These are phyloP conservation scores for Clepsis dumicolana DNA, from an alignment of 2,888 invertebrate species.

Conservation along the genomic window DNA sequence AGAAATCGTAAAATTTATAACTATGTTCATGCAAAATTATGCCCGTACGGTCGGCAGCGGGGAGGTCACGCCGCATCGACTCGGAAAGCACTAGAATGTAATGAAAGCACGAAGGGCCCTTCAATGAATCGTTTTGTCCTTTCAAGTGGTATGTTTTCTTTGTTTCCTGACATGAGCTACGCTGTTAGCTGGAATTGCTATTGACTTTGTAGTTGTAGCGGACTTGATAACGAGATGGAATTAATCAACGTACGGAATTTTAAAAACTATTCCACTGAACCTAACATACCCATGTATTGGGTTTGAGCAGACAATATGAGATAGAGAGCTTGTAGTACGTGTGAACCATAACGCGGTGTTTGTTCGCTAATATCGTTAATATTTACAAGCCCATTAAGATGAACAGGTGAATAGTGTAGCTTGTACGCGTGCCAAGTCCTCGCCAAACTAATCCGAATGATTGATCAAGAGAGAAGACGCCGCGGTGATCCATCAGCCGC, in stretches of 20 bases:
- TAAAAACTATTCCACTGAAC: neutral
- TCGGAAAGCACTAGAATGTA: constrained; percentile 41
- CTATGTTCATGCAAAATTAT: constrained; percentile 57
- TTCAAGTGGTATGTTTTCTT: constrained; percentile 34
- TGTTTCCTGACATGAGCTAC: constrained; percentile 14
- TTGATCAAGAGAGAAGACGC: constrained; percentile 60
- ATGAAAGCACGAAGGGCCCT: constrained; percentile 45
- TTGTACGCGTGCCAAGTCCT: constrained; percentile 49
- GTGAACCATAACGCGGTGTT: constrained; percentile 11
- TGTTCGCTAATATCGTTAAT: constrained; percentile 29
- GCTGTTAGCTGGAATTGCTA: constrained; percentile 18
- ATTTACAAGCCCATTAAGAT: constrained; percentile 33
- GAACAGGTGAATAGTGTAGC: constrained; percentile 47
- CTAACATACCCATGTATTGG: neutral
- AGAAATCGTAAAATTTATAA: constrained; percentile 76
- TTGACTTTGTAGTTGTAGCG: constrained; percentile 11
- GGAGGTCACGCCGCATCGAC: constrained; percentile 42
- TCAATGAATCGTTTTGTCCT: constrained; percentile 34
- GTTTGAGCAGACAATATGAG: neutral
- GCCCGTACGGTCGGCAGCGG: constrained; percentile 46
- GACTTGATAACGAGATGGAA: constrained; percentile 12
- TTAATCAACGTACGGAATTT: neutral
- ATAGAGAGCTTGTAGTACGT: neutral
- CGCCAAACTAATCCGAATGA: constrained; percentile 54
- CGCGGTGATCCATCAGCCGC: constrained; percentile 65